phyloP scores from a whole-genome alignment of 2,797 vertebrate genomes.

The Eulemur coronatus region DNA sequence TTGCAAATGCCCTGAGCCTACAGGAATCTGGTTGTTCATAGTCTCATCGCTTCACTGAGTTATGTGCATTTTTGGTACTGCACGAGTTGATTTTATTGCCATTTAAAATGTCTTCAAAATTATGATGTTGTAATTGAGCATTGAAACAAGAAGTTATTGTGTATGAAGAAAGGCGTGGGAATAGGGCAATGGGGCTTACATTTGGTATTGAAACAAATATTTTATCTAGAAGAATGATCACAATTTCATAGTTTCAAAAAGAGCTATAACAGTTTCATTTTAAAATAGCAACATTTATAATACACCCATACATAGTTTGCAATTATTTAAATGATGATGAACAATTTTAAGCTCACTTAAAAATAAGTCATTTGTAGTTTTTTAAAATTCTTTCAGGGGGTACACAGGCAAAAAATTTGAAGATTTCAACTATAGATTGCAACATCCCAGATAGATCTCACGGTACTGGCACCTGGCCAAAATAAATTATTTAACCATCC shows the following conservation, averaged over 20 bases:
- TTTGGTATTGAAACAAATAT: slow-evolving; percentile 39
- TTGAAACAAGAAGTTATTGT: slow-evolving; percentile 20
- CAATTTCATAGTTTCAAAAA: slow-evolving; percentile 12
- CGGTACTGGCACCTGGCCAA: not conserved
- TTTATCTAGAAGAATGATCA: slow-evolving; percentile 29
- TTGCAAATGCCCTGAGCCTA: not conserved
- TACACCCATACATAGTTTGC: not conserved
- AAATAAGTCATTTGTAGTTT: not conserved
- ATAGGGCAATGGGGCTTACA: not conserved
- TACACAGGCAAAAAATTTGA: not conserved
- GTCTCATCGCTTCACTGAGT: not conserved
- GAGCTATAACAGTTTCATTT: slow-evolving; percentile 39
- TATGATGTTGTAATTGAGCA: not conserved
- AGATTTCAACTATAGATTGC: not conserved
- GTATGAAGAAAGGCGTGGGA: not conserved
- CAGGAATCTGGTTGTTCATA: not conserved
- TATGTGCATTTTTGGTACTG: not conserved
- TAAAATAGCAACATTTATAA: slow-evolving; percentile 24
- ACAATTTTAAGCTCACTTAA: slow-evolving; percentile 15
- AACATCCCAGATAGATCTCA: not conserved
- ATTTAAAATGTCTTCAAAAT: slow-evolving; percentile 37
- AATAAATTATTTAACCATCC: not conserved
- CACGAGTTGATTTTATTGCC: not conserved
- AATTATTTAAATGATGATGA: slow-evolving; percentile 32
- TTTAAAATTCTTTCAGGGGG: not conserved